Evolutionary conservation across 2,888 invertebrate species (phyloP).

Genomic region (Scrobipalpa atriplicella): DNA sequence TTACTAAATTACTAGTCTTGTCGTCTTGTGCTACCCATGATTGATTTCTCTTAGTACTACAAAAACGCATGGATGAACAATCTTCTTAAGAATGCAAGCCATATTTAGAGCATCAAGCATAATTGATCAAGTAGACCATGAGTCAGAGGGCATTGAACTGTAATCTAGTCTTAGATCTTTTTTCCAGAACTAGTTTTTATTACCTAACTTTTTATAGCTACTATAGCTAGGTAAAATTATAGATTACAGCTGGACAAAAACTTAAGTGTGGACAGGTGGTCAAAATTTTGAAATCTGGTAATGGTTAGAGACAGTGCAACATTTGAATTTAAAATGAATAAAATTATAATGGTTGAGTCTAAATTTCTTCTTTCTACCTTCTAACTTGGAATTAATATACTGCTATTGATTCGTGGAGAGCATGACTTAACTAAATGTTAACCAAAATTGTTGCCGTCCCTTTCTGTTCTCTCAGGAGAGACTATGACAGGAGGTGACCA

Average conservation of each 20-base stretch:
- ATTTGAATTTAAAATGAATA: no score
- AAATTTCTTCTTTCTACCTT: constrained; percentile 16
- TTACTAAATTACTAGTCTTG: not conserved
- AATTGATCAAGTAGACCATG: constrained; percentile 56
- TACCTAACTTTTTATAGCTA: not conserved
- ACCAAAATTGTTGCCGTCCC: no score
- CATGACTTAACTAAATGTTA: no score
- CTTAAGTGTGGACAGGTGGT: no score
- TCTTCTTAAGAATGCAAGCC: constrained; percentile 31
- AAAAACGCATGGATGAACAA: constrained; percentile 9
- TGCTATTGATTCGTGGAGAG: no score
- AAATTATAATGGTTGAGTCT: no score
- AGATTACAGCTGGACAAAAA: no score
- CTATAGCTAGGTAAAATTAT: not conserved
- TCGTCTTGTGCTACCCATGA: not conserved
- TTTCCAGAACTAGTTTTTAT: not conserved
- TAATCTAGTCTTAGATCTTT: constrained; percentile 43
- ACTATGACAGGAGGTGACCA: no score
- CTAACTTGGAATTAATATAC: not conserved
- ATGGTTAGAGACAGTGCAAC: no score
- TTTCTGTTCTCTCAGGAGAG: no score
- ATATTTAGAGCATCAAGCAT: constrained; percentile 35
- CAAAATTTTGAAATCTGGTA: no score
- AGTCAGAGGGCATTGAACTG: constrained; percentile 66
- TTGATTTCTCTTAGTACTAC: not conserved